Evolutionary conservation across 2,113 vertebrate species (phyloP), one percentile per base, ranked within the genome.

Genomic region (Lycocorax pyrrhopterus): DNA sequence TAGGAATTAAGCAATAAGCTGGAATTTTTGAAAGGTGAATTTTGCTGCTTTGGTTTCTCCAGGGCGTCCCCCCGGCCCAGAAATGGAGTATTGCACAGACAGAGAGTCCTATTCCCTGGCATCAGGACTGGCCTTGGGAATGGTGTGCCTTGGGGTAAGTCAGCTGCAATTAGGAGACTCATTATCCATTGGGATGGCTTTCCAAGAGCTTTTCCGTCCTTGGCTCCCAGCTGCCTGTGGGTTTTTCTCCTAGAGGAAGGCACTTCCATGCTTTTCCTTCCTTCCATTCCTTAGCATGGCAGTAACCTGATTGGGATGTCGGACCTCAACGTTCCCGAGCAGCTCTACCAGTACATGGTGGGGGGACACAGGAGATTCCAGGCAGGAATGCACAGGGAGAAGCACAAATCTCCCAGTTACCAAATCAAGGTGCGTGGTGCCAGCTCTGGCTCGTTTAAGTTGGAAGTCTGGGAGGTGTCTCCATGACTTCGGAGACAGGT

Each of bases 281-380:
- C 77, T 25, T 17, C 88, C 15, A 0, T 67, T 46, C 92, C 83
- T 18, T 83, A 99, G 99, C 99, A 99, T 8, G 99, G 99, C 96
- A 99, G 99, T 92, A 99, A 99, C 96, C 95, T 99, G 96, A 99
- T 99, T 44, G 99, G 99, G 23, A 99, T 99, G 99, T 99, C 98
- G 1, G 99, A 99, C 96, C 98, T 99, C 94, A 99, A 99, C 4
- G 99, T 99, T 35, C 99, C 99, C 0, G 99, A 99, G 97, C 99
- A 99, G 97, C 97, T 99, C 35, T 99, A 99, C 96, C 99, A 99
- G 97, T 99, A 99, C 96, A 99, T 99, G 99, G 99, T 99, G n/a
- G 99, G 99, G 52, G 99, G 99, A 8, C 99, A 99, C 74, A 97
- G 99, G 29, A 98, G 99, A 26, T 98, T 99, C 86, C 99, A 99